phyloP scores from a whole-genome alignment of 1,140 invertebrate genomes.

The Phymorhynchus buccinoides region DNA sequence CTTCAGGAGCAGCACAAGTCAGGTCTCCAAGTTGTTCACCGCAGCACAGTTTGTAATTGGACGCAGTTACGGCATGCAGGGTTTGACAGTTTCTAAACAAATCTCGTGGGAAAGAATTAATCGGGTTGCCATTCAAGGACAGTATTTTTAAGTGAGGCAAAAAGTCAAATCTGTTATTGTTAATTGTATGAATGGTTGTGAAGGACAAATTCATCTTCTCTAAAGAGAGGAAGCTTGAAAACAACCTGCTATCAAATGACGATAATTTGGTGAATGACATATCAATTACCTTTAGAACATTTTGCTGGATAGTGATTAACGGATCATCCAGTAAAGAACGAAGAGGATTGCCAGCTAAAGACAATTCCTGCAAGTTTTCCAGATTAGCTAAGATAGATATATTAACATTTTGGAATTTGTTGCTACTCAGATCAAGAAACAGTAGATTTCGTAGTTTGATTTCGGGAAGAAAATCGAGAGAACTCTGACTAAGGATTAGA shows the following conservation, averaged over 20 bases:
- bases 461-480: background rate
- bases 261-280: slow-evolving; percentile 55
- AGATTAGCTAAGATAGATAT: background rate
- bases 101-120: slow-evolving; percentile 19
- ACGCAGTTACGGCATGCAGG: slow-evolving; percentile 39
- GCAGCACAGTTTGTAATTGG: slow-evolving; percentile 51
- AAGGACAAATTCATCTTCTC: slow-evolving; percentile 16
- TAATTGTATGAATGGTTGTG: background rate
- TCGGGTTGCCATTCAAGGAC: background rate
- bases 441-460: background rate
- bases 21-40: background rate
- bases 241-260: slow-evolving; percentile 52
- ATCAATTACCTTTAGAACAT: background rate
- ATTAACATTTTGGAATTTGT: background rate
- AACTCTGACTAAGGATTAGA: background rate
- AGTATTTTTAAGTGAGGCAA: background rate
- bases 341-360: background rate
- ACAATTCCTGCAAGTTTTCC: background rate
- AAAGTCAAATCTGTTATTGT: background rate
- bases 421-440: background rate
- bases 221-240: slow-evolving; percentile 45
- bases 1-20: slow-evolving; percentile 40
- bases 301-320: background rate
- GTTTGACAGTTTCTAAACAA: slow-evolving; percentile 40
- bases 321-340: background rate